Evolutionary conservation across 2,113 vertebrate genomes (phyloP).

Genomic region (Hypanus sabinus): DNA sequence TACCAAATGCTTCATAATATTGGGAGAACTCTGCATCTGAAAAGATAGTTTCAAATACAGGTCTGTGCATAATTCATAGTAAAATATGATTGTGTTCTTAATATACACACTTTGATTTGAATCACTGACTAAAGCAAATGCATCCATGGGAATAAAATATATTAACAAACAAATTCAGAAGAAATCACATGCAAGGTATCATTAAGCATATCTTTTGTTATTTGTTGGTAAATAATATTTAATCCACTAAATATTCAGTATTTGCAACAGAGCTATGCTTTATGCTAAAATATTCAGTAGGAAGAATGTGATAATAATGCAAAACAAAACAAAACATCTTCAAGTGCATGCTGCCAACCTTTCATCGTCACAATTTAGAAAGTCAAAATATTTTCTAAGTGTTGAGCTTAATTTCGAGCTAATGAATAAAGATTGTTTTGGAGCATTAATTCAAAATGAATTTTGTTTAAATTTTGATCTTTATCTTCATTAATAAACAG

Average conservation of each 20-base stretch:
- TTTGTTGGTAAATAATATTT: background rate
- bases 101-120: background rate
- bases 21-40: background rate
- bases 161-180: background rate
- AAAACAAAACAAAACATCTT: background rate
- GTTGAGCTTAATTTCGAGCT: background rate
- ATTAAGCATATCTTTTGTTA: background rate
- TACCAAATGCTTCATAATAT: conserved; percentile 6
- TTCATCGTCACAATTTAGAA: background rate
- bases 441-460: background rate
- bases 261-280: background rate
- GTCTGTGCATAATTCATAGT: conserved; percentile 9
- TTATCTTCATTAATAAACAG: background rate
- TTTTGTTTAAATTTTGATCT: background rate
- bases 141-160: conserved; percentile 1
- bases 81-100: background rate
- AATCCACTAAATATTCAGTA: background rate
- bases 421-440: background rate
- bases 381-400: conserved; percentile 1
- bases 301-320: background rate
- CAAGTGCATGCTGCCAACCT: background rate
- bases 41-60: background rate
- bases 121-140: background rate
- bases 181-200: background rate
- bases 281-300: background rate